A percentile compares a stretch with the other conserved stretches of the same genome.
Conservation (phyloP, 2,113 vertebrate species). For the Phalacrocorax aristotelis region DNA sequence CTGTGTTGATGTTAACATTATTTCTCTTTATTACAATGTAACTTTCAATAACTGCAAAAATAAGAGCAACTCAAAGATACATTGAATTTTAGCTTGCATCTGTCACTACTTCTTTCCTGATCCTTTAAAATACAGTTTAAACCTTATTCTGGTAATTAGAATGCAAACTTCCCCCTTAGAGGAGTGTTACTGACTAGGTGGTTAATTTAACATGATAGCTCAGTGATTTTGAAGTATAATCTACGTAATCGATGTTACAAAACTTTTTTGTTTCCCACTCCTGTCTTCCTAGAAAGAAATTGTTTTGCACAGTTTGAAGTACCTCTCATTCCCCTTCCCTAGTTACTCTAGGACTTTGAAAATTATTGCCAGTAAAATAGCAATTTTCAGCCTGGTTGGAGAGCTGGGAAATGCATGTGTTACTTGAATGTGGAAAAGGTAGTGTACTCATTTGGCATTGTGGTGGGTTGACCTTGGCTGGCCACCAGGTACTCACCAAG, state of each 20-base stretch:
- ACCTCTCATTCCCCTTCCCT: conserved; percentile 9
- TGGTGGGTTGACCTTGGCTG: background rate
- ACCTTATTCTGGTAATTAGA: background rate
- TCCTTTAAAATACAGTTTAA: conserved; percentile 31
- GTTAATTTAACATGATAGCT: conserved; percentile 14
- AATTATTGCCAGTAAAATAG: background rate
- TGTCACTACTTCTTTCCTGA: background rate
- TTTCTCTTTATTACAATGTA: background rate
- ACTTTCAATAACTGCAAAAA: background rate
- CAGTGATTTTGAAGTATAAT: conserved; percentile 2
- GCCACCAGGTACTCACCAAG: background rate
- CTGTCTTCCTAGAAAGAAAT: background rate
- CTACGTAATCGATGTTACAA: background rate
- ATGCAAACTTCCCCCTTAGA: background rate
- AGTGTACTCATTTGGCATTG: background rate
- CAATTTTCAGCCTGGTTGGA: background rate
- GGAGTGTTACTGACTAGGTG: background rate
- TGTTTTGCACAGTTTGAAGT: background rate
- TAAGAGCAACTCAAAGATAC: background rate
- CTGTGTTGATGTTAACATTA: background rate
- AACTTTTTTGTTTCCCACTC: conserved; percentile 6
- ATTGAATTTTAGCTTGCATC: background rate
- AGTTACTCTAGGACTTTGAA: background rate
- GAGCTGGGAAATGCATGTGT: background rate
- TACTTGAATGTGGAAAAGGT: background rate